Evolutionary conservation across 1,140 invertebrate genomes (phyloP).

Genomic region (Teleogryllus occipitalis): DNA sequence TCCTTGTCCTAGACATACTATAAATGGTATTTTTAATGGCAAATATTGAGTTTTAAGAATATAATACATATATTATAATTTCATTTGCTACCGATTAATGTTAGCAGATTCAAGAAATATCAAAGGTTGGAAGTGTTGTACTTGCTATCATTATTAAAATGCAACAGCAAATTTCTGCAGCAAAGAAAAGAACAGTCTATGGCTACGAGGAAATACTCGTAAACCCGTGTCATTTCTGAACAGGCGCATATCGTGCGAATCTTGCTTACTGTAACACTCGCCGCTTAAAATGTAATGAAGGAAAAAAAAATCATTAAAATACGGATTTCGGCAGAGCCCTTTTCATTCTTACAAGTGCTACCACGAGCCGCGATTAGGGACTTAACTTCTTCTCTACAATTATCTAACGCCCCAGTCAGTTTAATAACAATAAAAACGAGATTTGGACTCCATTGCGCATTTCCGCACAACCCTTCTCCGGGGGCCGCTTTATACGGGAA

Average conservation of each 20-base stretch:
- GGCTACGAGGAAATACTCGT: no score
- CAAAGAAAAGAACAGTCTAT: no score
- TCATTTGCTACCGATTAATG: no score
- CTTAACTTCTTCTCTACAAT: slow-evolving; percentile 1
- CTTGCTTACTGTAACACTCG: background rate
- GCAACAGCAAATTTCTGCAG: no score
- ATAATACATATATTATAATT: no score
- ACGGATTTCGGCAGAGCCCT: background rate
- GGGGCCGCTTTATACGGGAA: background rate
- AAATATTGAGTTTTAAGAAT: no score
- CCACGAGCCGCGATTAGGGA: background rate
- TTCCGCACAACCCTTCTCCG: background rate
- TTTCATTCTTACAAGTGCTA: background rate
- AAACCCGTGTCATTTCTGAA: no score
- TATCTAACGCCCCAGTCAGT: slow-evolving; percentile 3
- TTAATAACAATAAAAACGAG: slow-evolving; percentile 6
- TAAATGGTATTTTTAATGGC: no score
- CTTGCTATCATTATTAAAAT: no score
- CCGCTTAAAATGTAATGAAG: background rate
- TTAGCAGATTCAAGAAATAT: no score
- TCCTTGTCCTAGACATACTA: no score
- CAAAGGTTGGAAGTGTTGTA: no score
- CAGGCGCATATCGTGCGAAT: background rate
- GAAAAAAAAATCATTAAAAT: background rate
- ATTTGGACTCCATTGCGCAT: background rate